Percentiles rank a stretch among this genome's conserved stretches.
Evolutionary conservation across 2,797 vertebrate genomes (phyloP).

Genomic region (Atherinosoma microstoma): DNA sequence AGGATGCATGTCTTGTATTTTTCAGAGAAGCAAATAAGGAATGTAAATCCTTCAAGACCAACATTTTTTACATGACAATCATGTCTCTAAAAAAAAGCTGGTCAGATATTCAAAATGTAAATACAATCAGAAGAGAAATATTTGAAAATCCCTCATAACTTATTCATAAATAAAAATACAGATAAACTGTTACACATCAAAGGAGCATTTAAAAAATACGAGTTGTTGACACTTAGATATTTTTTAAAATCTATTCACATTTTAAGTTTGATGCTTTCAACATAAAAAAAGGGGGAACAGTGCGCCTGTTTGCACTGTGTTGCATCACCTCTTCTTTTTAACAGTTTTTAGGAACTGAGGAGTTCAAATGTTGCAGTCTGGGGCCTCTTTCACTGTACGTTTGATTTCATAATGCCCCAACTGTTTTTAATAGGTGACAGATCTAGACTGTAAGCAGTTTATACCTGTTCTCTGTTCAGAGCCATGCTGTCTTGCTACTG

Average conservation of each 20-base stretch:
- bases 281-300: neutral
- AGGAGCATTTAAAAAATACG: neutral
- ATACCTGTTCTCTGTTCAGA: neutral
- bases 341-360: neutral
- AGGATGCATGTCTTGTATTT: conserved; percentile 59
- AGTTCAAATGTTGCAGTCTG: neutral
- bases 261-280: neutral
- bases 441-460: neutral
- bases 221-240: neutral
- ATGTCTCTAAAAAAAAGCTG: neutral
- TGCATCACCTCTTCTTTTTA: conserved; percentile 9
- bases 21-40: conserved; percentile 47
- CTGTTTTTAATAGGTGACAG: neutral
- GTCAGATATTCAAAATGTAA: neutral
- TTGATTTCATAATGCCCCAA: neutral
- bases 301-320: neutral
- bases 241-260: neutral
- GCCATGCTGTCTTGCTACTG: neutral
- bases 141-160: neutral
- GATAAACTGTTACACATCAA: neutral
- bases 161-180: neutral
- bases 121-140: neutral
- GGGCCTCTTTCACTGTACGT: neutral
- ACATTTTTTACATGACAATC: neutral
- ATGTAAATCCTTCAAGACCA: conserved; percentile 35